These are phyloP conservation scores for Cerastoderma edule DNA, from an alignment of 2,888 invertebrate genomes.

Conservation along the genomic window DNA sequence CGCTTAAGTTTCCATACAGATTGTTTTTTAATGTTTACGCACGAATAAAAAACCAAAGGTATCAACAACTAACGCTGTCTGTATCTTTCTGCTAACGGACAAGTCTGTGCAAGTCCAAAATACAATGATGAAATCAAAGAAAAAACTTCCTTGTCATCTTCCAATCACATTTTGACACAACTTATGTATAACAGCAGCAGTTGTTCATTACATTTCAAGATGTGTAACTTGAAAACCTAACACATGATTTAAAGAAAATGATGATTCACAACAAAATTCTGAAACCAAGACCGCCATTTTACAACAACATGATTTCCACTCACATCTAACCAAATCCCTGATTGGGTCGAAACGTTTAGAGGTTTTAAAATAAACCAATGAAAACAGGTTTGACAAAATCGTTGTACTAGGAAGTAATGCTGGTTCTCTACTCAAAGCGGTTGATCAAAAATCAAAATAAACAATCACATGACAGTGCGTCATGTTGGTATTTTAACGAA, in stretches of 20 bases:
- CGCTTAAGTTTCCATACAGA: too few relatives aligned
- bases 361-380: conserved; percentile 25
- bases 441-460: conserved; percentile 19
- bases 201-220: too few relatives aligned
- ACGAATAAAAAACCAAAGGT: too few relatives aligned
- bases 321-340: too few relatives aligned
- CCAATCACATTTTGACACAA: neutral
- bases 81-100: too few relatives aligned
- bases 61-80: too few relatives aligned
- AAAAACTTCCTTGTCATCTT: too few relatives aligned
- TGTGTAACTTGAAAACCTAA: too few relatives aligned
- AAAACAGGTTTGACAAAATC: neutral
- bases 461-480: conserved; percentile 16
- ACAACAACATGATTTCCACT: conserved; percentile 59
- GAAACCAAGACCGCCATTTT: conserved; percentile 64
- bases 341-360: neutral
- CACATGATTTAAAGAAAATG: neutral
- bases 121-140: neutral
- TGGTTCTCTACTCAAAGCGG: neutral
- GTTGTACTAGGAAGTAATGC: neutral
- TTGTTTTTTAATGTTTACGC: too few relatives aligned
- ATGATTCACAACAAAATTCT: neutral
- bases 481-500: too few relatives aligned
- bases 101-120: conserved; percentile 11
- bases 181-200: too few relatives aligned